Evolutionary conservation across 2,113 vertebrate genomes (phyloP).

Genomic region (Rhabdornis inornatus): DNA sequence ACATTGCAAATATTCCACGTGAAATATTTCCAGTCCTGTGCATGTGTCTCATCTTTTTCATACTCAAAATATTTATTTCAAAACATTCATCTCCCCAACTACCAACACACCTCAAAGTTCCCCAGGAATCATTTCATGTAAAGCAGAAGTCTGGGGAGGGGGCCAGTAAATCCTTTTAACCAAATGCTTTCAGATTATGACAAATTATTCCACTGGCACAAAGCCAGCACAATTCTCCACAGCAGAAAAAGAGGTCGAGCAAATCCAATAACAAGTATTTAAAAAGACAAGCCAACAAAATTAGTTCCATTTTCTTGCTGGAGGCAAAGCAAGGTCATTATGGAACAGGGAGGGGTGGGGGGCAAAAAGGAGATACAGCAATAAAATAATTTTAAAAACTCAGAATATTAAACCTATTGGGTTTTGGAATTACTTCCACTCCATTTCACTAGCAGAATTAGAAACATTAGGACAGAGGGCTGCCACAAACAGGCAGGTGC

Average conservation of each 20-base stretch:
- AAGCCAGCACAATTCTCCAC: neutral
- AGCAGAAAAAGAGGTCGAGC: neutral
- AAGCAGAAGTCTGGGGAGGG: neutral
- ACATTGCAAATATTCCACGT: neutral
- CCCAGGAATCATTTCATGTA: fast-evolving
- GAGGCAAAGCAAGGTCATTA: conserved; percentile 30
- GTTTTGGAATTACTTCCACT: conserved; percentile 62
- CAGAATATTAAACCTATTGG: conserved; percentile 40
- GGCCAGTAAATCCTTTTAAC: neutral
- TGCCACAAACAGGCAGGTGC: conserved; percentile 51
- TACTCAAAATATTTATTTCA: neutral
- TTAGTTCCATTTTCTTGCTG: conserved; percentile 14
- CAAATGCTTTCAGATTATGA: fast-evolving
- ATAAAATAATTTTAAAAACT: neutral
- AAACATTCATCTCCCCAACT: neutral
- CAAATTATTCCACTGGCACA: neutral
- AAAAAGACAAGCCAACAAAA: conserved; percentile 46
- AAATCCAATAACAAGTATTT: conserved; percentile 50
- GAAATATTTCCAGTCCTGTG: neutral
- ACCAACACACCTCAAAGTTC: neutral
- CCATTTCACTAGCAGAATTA: conserved; percentile 71
- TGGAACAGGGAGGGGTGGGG: neutral
- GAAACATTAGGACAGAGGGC: conserved; percentile 29
- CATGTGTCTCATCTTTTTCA: neutral
- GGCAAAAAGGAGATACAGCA: neutral